phyloP scores from a whole-genome alignment of 2,113 vertebrate species.

The Amazona vittata region DNA sequence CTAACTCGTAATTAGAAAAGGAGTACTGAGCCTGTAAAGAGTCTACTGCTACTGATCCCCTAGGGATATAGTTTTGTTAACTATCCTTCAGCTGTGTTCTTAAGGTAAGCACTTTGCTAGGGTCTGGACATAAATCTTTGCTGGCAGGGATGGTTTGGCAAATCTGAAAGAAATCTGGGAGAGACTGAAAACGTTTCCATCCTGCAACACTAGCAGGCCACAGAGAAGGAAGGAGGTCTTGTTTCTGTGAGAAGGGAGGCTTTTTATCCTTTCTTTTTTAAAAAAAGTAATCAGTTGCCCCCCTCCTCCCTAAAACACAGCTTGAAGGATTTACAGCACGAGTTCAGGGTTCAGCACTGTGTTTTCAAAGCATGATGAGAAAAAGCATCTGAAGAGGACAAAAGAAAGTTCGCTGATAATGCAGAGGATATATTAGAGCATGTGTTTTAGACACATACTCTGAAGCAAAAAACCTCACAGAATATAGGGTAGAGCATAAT shows the following conservation, averaged over 20 bases:
- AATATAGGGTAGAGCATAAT: background rate
- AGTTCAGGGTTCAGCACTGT: background rate
- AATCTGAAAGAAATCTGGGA: background rate
- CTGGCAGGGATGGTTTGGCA: background rate
- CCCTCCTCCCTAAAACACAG: background rate
- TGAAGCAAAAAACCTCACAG: background rate
- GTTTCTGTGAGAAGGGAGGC: background rate
- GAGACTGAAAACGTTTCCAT: background rate
- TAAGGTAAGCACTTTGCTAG: background rate
- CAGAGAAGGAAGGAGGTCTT: background rate
- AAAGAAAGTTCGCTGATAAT: background rate
- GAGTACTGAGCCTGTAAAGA: background rate
- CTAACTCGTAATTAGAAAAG: background rate
- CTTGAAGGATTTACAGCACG: background rate
- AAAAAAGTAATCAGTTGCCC: background rate
- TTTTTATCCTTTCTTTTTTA: background rate
- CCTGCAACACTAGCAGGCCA: background rate
- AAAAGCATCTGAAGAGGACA: background rate
- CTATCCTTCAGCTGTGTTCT: background rate
- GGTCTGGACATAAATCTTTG: background rate
- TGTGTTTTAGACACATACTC: background rate
- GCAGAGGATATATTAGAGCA: background rate
- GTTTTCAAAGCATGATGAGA: background rate
- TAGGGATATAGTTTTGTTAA: background rate
- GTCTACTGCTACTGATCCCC: background rate